Evolutionary conservation across 2,888 invertebrate species (phyloP).

Genomic region (Amblyjoppa fuscipennis): DNA sequence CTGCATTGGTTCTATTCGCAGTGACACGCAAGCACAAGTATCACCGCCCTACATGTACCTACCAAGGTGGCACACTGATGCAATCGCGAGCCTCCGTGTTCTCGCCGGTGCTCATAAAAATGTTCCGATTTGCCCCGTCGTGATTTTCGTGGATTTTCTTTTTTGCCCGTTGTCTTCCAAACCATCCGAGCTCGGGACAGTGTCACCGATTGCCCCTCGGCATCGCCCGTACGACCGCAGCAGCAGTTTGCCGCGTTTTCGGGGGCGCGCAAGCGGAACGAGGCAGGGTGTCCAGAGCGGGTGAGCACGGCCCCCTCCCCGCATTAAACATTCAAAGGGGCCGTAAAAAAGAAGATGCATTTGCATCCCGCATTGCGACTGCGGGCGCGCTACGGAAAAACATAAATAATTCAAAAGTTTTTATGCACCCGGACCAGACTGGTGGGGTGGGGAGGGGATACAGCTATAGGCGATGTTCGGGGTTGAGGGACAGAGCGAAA

Average conservation of each 20-base stretch:
- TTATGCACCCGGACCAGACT: slow-evolving; percentile 73
- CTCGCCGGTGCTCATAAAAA: slow-evolving; percentile 45
- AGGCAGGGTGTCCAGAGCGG: slow-evolving; percentile 46
- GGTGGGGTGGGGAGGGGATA: slow-evolving; percentile 53
- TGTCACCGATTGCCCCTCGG: slow-evolving; percentile 59
- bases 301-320: slow-evolving; percentile 59
- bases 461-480: slow-evolving; percentile 41
- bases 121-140: slow-evolving; percentile 64
- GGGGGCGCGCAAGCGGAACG: slow-evolving; percentile 47
- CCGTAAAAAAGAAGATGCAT: slow-evolving; percentile 82
- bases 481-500: slow-evolving; percentile 41
- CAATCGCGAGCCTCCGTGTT: slow-evolving; percentile 41
- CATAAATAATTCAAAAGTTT: slow-evolving; percentile 84
- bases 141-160: slow-evolving; percentile 62
- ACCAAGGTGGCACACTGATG: background rate
- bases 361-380: slow-evolving; percentile 82
- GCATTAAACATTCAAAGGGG: slow-evolving; percentile 83
- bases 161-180: slow-evolving; percentile 27
- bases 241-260: slow-evolving; percentile 65
- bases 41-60: background rate
- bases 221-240: slow-evolving; percentile 39
- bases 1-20: background rate
- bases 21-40: background rate
- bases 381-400: slow-evolving; percentile 77
- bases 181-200: slow-evolving; percentile 33